Base-by-base conservation (phyloP, 2,797 vertebrate species). In the Notolabrus celidotus region DNA sequence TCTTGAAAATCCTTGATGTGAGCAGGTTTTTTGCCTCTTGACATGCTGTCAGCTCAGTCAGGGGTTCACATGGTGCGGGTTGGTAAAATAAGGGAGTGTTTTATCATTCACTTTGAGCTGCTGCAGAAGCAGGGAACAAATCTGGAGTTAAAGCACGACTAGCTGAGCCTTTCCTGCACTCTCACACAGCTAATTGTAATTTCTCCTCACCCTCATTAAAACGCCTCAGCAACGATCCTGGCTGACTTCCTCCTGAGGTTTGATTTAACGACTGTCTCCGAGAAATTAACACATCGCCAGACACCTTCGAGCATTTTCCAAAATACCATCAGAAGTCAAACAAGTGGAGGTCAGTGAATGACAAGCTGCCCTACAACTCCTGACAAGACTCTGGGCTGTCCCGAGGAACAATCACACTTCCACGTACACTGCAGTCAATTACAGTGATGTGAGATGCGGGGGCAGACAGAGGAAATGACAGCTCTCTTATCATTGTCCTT, bases 401-500 rank as follows among this genome's bases (percentile, higher is more conserved):
- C 81, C 31, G 72, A 51, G 78, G 80, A 89, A 78, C 83, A 77
- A 76, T 67, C 74, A 70, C 79, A 75, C 87, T 84, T 80, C 73
- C 72, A 79, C 56, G 83, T 74, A 74, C 82, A 85, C 70, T 66
- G 77, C 86, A 88, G 90, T 90, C 86, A 86, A 89, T 91, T 87
- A 90, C 82, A 83, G 86, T 72, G 86, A 81, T 68, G 85, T 80
- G 80, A 86, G 88, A 86, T 83, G 82, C 33, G 71, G 82, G 70
- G 73, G 81, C 77, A 85, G 84, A 84, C 74, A 46, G 81, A 82
- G 85, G 76, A 86, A 89, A 86, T 86, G 87, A 89, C 88, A 89
- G 85, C 80, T 80, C 85, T 88, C 83, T 89, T 90, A 91, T 91
- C 89, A 88, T 83, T 73, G 85, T 86, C 88, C 91, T 89, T 88